Evolutionary conservation across 2,888 invertebrate species (phyloP), one percentile per base, ranked within the genome.

Genomic region (Helobdella robusta): DNA sequence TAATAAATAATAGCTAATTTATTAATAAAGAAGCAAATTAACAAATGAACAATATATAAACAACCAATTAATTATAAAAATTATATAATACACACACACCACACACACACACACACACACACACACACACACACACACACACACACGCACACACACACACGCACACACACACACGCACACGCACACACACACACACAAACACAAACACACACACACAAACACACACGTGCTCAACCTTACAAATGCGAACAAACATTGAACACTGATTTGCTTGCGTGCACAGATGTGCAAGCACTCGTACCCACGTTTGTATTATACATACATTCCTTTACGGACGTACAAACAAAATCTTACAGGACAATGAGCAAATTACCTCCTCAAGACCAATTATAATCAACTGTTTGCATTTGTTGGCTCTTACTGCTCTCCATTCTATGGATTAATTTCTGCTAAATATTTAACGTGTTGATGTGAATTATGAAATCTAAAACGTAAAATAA

Each of bases 41-140:
- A n/a, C n/a, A n/a, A n/a, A n/a, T n/a, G n/a, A n/a, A n/a, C n/a
- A n/a, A n/a, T n/a, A n/a, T n/a, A n/a, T n/a, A n/a, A n/a, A n/a
- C n/a, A n/a, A n/a, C n/a, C n/a, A 18, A 11, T 18, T 18, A 15
- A 18, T 40, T 40, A 11, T 18, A 40, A 18, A 11, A 40, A 11
- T 40, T 40, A 18, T 40, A 40, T 40, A 18, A 40, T 15, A 11
- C 11, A 11, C n/a, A n/a, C n/a, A n/a, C n/a, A n/a, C n/a, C n/a
- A n/a, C n/a, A n/a, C n/a, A n/a, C n/a, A n/a, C n/a, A 54, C 54
- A 25, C 54, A 54, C 54, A 54, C 54, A 25, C 54, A 54, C 54
- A 54, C 54, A 54, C 54, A 54, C 54, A 54, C 54, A 54, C 54
- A 54, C 54, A 54, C 54, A 54, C 54, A 54, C 54, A 54, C 54